Base-by-base conservation (phyloP, 1,140 invertebrate species). In the Megalonaias nervosa region DNA sequence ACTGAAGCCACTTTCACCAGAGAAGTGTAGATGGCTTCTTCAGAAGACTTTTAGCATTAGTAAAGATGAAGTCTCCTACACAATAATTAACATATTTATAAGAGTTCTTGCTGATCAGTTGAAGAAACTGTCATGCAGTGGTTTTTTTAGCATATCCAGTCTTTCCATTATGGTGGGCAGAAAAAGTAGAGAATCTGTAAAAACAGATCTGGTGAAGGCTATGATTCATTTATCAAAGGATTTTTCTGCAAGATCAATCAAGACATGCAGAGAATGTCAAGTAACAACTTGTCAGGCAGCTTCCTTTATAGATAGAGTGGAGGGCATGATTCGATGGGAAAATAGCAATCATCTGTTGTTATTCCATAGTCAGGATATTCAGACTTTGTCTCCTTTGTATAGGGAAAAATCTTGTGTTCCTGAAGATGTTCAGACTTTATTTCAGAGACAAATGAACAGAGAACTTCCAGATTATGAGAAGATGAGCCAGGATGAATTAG, bases 301-400 rank as follows among this genome's bases (percentile, higher is more conserved):
- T 31, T 31, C 31, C 5, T 31, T 31, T 31, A 31, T 5, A 31
- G 31, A 31, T 1, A 31, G 31, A 31, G 31, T 31, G 5, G 62
- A 79, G 16, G 78, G 81, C 14, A 84, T 84, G 83, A 80, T 86
- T 31, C 58, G 80, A 64, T 86, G 83, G 83, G 80, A 80, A 66
- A 80, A 84, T 23, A 83, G 74, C 59, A 86, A 86, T 71, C 84
- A 85, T 69, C 56, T 85, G 56, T 74, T 81, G 26, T 55, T 84
- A n/a, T 85, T 85, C 64, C 82, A 85, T 38, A 71, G 64, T 74
- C 74, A 82, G 16, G 82, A 85, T 79, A 62, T 81, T 16, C 74
- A 84, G 48, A 84, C 84, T 0, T 68, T 85, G 9, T 81, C 82
- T 57, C 79, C 81, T 48, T 23, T 85, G 17, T 85, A 82, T 26